Conservation (phyloP, 2,797 vertebrate genomes). For the Urocyon cinereoargenteus region DNA sequence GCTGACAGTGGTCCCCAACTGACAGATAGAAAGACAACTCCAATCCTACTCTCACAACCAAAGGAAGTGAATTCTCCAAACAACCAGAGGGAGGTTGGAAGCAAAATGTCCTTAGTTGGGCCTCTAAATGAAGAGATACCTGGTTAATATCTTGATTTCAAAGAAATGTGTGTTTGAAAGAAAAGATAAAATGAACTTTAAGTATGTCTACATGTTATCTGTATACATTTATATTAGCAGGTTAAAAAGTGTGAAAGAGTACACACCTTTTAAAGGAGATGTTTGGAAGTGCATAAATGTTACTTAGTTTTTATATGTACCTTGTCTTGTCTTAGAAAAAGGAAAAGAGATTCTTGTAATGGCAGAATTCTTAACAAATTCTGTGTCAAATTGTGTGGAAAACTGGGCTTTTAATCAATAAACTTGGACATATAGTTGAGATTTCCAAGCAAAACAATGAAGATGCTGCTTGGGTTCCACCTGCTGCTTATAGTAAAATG, state of each 20-base stretch:
- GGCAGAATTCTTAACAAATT: conserved; percentile 14
- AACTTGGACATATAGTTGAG: background rate
- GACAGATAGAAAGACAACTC: background rate
- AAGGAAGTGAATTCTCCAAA: background rate
- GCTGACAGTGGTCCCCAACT: background rate
- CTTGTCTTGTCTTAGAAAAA: background rate
- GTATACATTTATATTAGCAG: background rate
- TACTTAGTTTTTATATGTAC: background rate
- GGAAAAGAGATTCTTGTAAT: background rate
- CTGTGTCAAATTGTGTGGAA: background rate
- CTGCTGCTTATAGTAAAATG: background rate
- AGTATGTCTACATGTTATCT: background rate
- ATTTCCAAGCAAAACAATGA: background rate
- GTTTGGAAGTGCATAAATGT: background rate
- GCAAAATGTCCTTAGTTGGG: background rate
- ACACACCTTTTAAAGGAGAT: background rate
- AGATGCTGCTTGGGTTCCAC: background rate
- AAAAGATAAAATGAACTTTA: background rate
- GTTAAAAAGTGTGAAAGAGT: background rate
- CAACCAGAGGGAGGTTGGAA: background rate
- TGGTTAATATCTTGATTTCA: background rate
- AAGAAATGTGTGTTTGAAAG: conserved; percentile 25
- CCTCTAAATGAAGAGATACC: background rate
- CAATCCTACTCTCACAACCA: background rate
- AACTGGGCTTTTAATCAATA: background rate